A percentile compares a stretch with the other conserved stretches of the same genome.
Evolutionary conservation across 1,140 invertebrate species (phyloP).

Genomic region (Sinella curviseta): DNA sequence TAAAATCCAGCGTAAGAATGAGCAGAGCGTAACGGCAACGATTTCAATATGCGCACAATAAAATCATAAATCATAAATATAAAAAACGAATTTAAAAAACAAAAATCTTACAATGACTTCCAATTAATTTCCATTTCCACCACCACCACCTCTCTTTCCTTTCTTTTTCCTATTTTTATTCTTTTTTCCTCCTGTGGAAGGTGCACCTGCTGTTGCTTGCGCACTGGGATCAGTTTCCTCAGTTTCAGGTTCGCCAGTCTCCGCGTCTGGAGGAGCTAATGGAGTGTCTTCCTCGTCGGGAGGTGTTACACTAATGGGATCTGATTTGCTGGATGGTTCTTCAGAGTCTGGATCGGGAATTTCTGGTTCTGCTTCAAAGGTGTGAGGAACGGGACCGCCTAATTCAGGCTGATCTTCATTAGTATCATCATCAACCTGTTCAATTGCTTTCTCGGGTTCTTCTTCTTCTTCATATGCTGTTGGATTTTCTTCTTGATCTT

Average conservation of each 20-base stretch:
- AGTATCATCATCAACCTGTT: not conserved
- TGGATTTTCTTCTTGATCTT: not conserved
- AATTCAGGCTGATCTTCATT: not conserved
- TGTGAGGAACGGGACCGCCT: not conserved
- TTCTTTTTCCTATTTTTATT: slow-evolving; percentile 40
- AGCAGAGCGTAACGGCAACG: not conserved
- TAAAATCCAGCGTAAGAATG: not conserved
- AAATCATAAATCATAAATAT: not conserved
- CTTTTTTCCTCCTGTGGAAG: slow-evolving; percentile 28
- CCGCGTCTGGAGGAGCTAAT: not conserved
- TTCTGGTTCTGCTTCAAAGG: not conserved
- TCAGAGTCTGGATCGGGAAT: slow-evolving; percentile 5
- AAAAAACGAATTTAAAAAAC: slow-evolving; percentile 22
- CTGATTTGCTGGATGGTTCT: slow-evolving; percentile 12
- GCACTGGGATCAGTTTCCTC: not conserved
- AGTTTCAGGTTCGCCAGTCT: slow-evolving; percentile 23
- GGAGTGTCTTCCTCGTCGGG: slow-evolving; percentile 1
- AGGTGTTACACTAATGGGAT: not conserved
- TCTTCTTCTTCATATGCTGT: not conserved
- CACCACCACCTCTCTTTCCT: slow-evolving; percentile 21
- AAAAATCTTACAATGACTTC: not conserved
- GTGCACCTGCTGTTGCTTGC: not conserved
- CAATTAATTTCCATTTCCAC: slow-evolving; percentile 16
- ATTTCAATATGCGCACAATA: not conserved
- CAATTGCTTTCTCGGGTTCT: not conserved